Evolutionary conservation across 2,888 invertebrate genomes (phyloP).

Genomic region (Athalia rosae): DNA sequence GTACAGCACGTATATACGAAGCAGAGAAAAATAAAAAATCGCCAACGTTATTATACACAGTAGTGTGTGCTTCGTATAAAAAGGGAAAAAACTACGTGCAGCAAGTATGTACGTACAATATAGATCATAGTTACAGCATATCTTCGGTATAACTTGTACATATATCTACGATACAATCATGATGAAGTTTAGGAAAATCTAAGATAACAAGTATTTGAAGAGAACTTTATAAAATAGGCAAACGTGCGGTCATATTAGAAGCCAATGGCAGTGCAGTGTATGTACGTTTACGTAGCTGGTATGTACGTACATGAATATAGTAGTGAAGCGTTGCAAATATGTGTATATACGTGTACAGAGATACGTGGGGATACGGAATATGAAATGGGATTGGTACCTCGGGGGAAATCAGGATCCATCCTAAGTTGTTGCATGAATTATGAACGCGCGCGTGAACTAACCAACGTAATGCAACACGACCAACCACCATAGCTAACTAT

Average conservation of each 20-base stretch:
- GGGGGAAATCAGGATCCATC: slow-evolving; percentile 59
- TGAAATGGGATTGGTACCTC: slow-evolving; percentile 54
- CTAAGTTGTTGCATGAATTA: slow-evolving; percentile 56
- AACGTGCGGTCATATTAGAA: background rate
- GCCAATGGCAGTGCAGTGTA: background rate
- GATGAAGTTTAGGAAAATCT: too few species aligned
- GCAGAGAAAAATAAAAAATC: too few species aligned
- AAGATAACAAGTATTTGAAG: too few species aligned
- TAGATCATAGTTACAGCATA: too few species aligned
- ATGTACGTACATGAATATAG: background rate
- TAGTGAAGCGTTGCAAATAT: background rate
- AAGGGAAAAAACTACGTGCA: too few species aligned
- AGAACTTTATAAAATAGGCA: too few species aligned
- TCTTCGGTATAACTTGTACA: too few species aligned
- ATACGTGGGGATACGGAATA: slow-evolving; percentile 47
- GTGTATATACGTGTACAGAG: background rate
- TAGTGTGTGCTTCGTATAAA: too few species aligned
- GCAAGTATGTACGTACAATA: too few species aligned
- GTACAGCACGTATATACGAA: too few species aligned
- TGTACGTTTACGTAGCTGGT: background rate
- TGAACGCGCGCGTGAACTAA: slow-evolving; percentile 46
- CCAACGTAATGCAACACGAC: background rate
- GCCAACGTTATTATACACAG: too few species aligned
- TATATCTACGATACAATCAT: too few species aligned
- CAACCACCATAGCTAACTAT: background rate